Evolutionary conservation across 2,888 invertebrate species (phyloP).

Genomic region (Rotaria macrura): DNA sequence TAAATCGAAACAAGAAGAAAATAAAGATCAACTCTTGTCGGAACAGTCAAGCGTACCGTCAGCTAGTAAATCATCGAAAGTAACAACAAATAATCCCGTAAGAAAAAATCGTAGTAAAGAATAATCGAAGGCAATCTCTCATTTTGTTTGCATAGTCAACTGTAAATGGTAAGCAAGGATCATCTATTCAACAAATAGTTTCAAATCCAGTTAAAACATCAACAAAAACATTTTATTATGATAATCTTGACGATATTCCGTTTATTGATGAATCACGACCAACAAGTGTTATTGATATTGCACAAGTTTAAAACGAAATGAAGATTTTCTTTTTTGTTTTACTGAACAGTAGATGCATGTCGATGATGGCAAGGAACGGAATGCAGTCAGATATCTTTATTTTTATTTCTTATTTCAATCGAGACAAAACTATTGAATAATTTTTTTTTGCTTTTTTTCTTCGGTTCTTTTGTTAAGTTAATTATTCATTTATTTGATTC

Average conservation of each 20-base stretch:
- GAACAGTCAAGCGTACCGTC: not conserved
- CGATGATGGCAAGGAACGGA: not conserved
- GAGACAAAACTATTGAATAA: not conserved
- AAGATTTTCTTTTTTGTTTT: not conserved
- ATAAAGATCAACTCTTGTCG: not conserved
- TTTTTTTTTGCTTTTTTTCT: not conserved
- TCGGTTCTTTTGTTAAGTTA: not conserved
- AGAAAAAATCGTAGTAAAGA: not conserved
- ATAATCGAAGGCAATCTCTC: not conserved
- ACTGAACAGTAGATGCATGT: not conserved
- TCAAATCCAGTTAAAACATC: not conserved
- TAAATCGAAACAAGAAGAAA: not conserved
- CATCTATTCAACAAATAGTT: not conserved
- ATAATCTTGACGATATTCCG: conserved; percentile 14
- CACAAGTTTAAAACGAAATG: not conserved
- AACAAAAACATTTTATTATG: not conserved
- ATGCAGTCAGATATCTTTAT: not conserved
- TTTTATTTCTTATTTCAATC: not conserved
- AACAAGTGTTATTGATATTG: conserved; percentile 4
- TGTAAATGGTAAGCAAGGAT: not conserved
- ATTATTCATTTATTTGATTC: not conserved
- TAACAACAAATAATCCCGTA: not conserved
- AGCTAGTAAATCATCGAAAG: not conserved
- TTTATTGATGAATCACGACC: conserved; percentile 11
- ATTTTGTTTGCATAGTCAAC: not conserved